Percentiles rank a stretch among this genome's conserved stretches.
phyloP scores from a whole-genome alignment of 2,888 invertebrate species.

The Protonemura montana region DNA sequence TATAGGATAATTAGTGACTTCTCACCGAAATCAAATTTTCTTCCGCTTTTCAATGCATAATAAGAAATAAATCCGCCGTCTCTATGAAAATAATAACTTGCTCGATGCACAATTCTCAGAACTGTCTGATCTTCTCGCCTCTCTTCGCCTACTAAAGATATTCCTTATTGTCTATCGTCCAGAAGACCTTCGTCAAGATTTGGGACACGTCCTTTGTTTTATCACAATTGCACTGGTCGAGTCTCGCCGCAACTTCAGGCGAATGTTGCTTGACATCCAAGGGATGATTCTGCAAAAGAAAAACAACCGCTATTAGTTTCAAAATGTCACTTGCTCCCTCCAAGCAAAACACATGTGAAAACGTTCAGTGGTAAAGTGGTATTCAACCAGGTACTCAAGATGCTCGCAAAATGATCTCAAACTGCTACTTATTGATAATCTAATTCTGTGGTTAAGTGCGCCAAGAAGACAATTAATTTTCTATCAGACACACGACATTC shows the following conservation, averaged over 20 bases:
- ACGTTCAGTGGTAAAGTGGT: no score
- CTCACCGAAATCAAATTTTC: neutral
- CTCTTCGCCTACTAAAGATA: neutral
- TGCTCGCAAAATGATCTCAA: no score
- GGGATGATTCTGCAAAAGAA: neutral
- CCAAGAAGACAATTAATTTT: no score
- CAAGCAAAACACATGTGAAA: no score
- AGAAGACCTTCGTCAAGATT: no score
- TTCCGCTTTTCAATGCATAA: neutral
- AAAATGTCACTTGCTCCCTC: no score
- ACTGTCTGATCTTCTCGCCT: neutral
- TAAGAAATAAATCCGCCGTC: neutral
- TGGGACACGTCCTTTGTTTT: neutral
- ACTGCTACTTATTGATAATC: no score
- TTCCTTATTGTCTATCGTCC: no score
- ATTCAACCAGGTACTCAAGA: no score
- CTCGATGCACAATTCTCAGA: neutral
- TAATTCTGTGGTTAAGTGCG: no score
- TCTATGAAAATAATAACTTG: conserved; percentile 4
- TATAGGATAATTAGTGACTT: neutral
- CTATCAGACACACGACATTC: neutral
- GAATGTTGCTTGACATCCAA: neutral
- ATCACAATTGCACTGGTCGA: neutral
- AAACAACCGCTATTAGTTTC: neutral
- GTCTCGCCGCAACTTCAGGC: neutral